A percentile compares a stretch with the other conserved stretches of the same genome.
Evolutionary conservation across 2,888 invertebrate genomes (phyloP).

Genomic region (Acleris cristana): DNA sequence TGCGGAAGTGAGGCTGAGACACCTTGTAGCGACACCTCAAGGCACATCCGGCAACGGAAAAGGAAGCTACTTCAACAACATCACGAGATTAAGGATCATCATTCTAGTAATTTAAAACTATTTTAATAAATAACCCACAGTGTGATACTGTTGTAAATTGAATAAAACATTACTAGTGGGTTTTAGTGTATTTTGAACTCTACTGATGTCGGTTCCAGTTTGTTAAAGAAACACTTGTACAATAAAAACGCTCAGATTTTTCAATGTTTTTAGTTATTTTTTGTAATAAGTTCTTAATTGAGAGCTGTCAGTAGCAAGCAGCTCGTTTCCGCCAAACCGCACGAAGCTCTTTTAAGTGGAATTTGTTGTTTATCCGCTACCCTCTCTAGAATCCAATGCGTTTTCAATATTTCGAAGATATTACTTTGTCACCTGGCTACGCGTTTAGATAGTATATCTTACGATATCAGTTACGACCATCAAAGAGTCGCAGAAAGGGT

Average conservation of each 20-base stretch:
- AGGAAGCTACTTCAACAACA: slow-evolving; percentile 6
- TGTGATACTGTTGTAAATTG: not conserved
- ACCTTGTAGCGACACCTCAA: slow-evolving; percentile 61
- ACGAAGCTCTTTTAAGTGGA: slow-evolving; percentile 22
- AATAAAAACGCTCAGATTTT: not conserved
- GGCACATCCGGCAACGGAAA: slow-evolving; percentile 39
- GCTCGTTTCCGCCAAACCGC: slow-evolving; percentile 30
- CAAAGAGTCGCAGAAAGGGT: slow-evolving; percentile 37
- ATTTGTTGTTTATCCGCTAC: slow-evolving; percentile 23
- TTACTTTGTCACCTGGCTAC: slow-evolving; percentile 22
- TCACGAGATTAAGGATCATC: not conserved
- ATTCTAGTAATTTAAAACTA: slow-evolving; percentile 2
- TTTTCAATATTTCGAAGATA: slow-evolving; percentile 30
- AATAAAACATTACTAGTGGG: not conserved
- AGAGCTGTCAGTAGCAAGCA: slow-evolving; percentile 43
- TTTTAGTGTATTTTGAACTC: not conserved
- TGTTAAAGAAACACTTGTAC: not conserved
- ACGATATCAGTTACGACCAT: slow-evolving; percentile 36
- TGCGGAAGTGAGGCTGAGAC: slow-evolving; percentile 94
- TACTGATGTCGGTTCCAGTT: not conserved
- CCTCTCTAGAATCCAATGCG: slow-evolving; percentile 5
- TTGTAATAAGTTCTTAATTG: slow-evolving; percentile 45
- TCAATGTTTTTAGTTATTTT: not conserved
- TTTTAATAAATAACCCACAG: too few species aligned
- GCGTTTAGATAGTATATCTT: slow-evolving; percentile 30